Evolutionary conservation across 2,888 invertebrate genomes (phyloP).

Genomic region (Cerceris rybyensis): DNA sequence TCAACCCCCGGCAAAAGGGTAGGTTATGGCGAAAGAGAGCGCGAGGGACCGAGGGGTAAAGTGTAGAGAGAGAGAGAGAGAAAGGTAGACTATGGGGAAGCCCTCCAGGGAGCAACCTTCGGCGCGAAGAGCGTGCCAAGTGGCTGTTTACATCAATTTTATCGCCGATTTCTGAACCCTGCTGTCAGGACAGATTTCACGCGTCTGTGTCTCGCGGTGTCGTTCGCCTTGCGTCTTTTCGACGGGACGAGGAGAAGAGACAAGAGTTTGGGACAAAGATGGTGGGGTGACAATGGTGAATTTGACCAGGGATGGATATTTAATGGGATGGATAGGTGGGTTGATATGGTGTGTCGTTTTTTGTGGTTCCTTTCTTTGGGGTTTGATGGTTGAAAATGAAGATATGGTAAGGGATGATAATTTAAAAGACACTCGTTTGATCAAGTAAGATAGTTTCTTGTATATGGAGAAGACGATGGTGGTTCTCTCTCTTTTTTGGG

Average conservation of each 20-base stretch:
- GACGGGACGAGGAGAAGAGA: not conserved
- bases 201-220: constrained; percentile 40
- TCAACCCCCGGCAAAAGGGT: constrained; percentile 57
- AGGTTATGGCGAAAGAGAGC: constrained; percentile 60
- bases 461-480: not conserved
- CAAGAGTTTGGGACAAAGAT: not conserved
- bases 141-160: constrained; percentile 79
- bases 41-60: constrained; percentile 10
- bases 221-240: constrained; percentile 6
- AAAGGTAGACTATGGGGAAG: constrained; percentile 32
- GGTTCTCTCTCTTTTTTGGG: not conserved
- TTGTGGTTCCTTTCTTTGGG: too few relatives aligned
- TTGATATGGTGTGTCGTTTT: too few relatives aligned
- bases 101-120: constrained; percentile 71
- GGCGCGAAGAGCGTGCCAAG: constrained; percentile 75
- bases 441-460: too few relatives aligned
- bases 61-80: constrained; percentile 26
- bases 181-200: constrained; percentile 64
- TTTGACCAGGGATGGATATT: not conserved
- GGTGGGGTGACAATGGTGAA: not conserved
- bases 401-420: too few relatives aligned
- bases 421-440: too few relatives aligned
- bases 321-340: too few relatives aligned
- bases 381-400: too few relatives aligned
- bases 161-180: constrained; percentile 78